A percentile compares a stretch with the other conserved stretches of the same genome.
These are phyloP conservation scores for Eupristina koningsbergeri DNA, from an alignment of 1,140 invertebrate genomes.

Conservation along the genomic window DNA sequence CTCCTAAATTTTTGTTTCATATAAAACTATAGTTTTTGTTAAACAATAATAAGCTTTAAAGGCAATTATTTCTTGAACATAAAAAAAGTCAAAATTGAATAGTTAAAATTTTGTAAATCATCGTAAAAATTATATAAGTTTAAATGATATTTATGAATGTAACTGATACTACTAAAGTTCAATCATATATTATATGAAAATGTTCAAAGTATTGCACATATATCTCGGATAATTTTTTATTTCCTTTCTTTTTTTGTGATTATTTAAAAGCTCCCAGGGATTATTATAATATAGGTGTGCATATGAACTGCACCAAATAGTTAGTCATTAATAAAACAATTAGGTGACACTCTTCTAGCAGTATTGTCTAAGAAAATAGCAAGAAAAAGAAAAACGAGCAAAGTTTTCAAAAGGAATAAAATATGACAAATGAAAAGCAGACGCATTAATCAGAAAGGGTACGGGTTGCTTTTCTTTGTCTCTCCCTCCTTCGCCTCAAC, in stretches of 20 bases:
- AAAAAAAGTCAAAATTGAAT: too few species aligned
- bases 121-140: neutral
- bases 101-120: too few species aligned
- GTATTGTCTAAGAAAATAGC: neutral
- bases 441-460: constrained; percentile 43
- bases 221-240: neutral
- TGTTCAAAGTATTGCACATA: neutral
- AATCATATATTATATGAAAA: neutral
- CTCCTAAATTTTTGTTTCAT: too few species aligned
- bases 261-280: neutral
- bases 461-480: constrained; percentile 19
- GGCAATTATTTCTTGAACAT: too few species aligned
- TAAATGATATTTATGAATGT: neutral
- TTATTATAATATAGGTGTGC: neutral
- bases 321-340: constrained; percentile 45
- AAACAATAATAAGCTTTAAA: too few species aligned
- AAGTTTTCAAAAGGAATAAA: constrained; percentile 41
- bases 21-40: too few species aligned
- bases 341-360: neutral
- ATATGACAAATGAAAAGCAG: constrained; percentile 50
- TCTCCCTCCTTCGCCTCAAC: neutral
- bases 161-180: too few species aligned
- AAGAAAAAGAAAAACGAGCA: neutral
- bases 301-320: neutral
- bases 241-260: neutral